Percentiles rank a stretch among this genome's conserved stretches.
Conservation (phyloP, 2,888 invertebrate species). For the Troides aeacus region DNA sequence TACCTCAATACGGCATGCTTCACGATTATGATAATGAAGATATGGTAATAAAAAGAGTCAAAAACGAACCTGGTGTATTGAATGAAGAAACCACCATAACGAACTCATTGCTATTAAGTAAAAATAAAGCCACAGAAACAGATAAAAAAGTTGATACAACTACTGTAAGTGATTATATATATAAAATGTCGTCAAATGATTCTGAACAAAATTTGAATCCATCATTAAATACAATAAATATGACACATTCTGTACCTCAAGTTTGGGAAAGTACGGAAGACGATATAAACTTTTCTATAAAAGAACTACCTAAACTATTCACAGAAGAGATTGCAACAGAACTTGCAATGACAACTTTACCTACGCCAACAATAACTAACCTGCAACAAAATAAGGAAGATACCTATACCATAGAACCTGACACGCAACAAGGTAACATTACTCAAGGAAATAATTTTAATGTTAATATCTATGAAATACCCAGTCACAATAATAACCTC, state of each 20-base stretch:
- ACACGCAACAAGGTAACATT: slow-evolving; percentile 38
- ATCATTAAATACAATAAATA: slow-evolving; percentile 12
- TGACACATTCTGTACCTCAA: slow-evolving; percentile 21
- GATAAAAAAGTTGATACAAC: slow-evolving; percentile 50
- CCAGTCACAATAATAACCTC: slow-evolving; percentile 53
- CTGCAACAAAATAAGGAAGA: slow-evolving; percentile 22
- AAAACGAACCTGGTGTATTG: slow-evolving; percentile 40
- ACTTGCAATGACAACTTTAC: slow-evolving; percentile 32
- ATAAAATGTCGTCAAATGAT: slow-evolving; percentile 42
- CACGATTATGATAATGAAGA: slow-evolving; percentile 67
- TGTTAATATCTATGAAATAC: slow-evolving; percentile 71
- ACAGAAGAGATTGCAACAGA: slow-evolving; percentile 33
- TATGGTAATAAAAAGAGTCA: slow-evolving; percentile 59
- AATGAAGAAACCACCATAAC: slow-evolving; percentile 21
- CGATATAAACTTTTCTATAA: slow-evolving; percentile 41
- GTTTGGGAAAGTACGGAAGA: slow-evolving; percentile 27
- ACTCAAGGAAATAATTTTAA: slow-evolving; percentile 61
- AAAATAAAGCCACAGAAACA: slow-evolving; percentile 14
- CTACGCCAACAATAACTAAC: slow-evolving; percentile 32
- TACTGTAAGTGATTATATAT: slow-evolving; percentile 64
- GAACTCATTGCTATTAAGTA: not conserved
- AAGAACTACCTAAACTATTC: slow-evolving; percentile 38
- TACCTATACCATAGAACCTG: slow-evolving; percentile 15
- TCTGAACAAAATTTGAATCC: slow-evolving; percentile 15
- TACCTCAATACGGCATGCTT: slow-evolving; percentile 57